Evolutionary conservation across 2,888 invertebrate genomes (phyloP).

Genomic region (Lasioglossum villosulum): DNA sequence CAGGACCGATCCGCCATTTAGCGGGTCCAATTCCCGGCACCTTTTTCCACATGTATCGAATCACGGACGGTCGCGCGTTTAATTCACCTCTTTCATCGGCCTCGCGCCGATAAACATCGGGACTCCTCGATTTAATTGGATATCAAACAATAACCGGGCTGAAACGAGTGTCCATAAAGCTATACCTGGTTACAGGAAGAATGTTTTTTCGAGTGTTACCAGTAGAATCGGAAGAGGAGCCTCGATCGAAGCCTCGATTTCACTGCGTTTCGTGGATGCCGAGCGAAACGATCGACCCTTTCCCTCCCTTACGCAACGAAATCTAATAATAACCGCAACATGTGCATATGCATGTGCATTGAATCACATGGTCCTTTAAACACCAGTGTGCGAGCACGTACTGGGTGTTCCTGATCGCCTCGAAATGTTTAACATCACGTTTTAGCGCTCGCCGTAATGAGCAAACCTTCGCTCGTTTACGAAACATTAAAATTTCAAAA

Average conservation of each 20-base stretch:
- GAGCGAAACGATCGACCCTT: slow-evolving; percentile 20
- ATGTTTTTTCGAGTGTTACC: not conserved
- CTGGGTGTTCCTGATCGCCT: slow-evolving; percentile 15
- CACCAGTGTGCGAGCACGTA: slow-evolving; percentile 13
- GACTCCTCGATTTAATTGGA: slow-evolving; percentile 44
- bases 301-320: slow-evolving; percentile 47
- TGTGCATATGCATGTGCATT: slow-evolving; percentile 56
- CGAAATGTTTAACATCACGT: slow-evolving; percentile 6
- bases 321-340: slow-evolving; percentile 59
- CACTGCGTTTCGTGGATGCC: slow-evolving; percentile 34
- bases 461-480: not conserved
- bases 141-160: slow-evolving; percentile 51
- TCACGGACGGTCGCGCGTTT: slow-evolving; percentile 22
- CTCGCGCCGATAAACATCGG: slow-evolving; percentile 40
- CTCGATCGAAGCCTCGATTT: not conserved
- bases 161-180: slow-evolving; percentile 9
- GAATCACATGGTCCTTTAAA: slow-evolving; percentile 28
- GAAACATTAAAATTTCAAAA: not conserved
- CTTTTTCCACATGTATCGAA: slow-evolving; percentile 24
- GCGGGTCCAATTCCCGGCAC: slow-evolving; percentile 2
- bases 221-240: not conserved
- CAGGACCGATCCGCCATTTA: slow-evolving; percentile 25
- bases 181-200: not conserved
- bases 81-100: slow-evolving; percentile 43
- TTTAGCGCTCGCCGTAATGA: not conserved